A percentile compares a stretch with the other conserved stretches of the same genome.
Conservation (phyloP, 2,113 vertebrate species). For the Microtus ochrogaster region DNA sequence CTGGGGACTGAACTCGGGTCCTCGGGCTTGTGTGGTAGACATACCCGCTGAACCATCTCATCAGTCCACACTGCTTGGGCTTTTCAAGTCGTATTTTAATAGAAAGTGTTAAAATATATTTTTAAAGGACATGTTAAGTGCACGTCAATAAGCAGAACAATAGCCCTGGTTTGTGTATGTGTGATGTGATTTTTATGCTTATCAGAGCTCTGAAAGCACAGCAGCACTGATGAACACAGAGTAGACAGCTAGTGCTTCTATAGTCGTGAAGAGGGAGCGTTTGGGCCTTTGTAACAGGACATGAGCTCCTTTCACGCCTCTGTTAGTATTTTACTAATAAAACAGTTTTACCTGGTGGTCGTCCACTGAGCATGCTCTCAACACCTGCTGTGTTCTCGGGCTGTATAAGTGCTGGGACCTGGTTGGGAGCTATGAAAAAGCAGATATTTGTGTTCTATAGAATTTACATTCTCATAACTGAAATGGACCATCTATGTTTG, state of each 20-base stretch:
- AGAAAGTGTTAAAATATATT: slow-evolving; percentile 1
- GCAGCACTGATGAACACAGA: not conserved
- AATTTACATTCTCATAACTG: not conserved
- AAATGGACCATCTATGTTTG: not conserved
- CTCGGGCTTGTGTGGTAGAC: not conserved
- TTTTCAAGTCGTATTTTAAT: not conserved
- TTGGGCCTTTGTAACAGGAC: not conserved
- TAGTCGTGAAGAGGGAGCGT: not conserved
- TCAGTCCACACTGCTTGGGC: not conserved
- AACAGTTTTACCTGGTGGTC: not conserved
- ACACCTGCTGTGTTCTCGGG: not conserved
- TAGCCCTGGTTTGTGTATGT: not conserved
- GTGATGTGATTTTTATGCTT: not conserved
- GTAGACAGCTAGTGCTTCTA: not conserved
- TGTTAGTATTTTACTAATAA: not conserved
- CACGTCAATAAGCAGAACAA: slow-evolving; percentile 9
- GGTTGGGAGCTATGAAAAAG: not conserved
- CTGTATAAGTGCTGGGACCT: not conserved
- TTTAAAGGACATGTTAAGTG: not conserved
- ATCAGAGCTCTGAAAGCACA: not conserved
- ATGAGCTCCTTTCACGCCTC: not conserved
- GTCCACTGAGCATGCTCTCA: not conserved
- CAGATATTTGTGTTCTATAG: not conserved
- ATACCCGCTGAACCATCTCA: not conserved
- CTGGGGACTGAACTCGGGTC: not conserved